phyloP scores from a whole-genome alignment of 2,797 vertebrate species.

The Tarsius wallacei region DNA sequence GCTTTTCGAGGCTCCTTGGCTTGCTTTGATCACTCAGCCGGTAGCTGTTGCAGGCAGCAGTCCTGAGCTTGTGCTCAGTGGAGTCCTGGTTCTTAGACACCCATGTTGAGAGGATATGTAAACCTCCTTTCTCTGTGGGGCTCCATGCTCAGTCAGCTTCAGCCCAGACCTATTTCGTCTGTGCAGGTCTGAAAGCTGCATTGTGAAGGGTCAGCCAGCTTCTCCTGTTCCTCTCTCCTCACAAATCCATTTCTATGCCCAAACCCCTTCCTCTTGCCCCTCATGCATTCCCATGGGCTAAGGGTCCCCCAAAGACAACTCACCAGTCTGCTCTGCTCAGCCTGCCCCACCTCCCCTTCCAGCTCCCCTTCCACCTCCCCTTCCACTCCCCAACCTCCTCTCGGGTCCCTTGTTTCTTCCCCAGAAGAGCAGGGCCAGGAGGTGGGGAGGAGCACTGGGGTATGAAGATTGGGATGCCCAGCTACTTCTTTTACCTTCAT shows the following conservation, averaged over 20 bases:
- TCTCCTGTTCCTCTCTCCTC: not conserved
- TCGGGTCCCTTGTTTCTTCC: not conserved
- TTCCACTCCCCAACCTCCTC: not conserved
- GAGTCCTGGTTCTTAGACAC: not conserved
- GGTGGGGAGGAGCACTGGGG: not conserved
- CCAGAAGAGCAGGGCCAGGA: not conserved
- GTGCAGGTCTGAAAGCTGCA: not conserved
- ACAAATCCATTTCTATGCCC: not conserved
- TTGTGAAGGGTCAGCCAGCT: not conserved
- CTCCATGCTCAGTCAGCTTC: not conserved
- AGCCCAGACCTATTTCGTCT: not conserved
- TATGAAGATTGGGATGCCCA: fast-evolving
- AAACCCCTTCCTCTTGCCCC: not conserved
- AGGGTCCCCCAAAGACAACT: not conserved
- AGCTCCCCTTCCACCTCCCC: not conserved
- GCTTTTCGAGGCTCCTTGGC: constrained; percentile 31
- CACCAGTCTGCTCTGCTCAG: not conserved
- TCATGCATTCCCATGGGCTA: not conserved
- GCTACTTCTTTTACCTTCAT: not conserved
- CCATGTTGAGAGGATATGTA: not conserved
- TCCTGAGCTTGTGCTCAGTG: not conserved
- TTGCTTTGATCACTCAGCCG: constrained; percentile 59
- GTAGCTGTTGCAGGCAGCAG: not conserved
- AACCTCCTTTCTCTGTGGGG: not conserved
- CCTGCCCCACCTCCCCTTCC: not conserved